phyloP scores from a whole-genome alignment of 2,888 invertebrate species.

The Ceriagrion tenellum region DNA sequence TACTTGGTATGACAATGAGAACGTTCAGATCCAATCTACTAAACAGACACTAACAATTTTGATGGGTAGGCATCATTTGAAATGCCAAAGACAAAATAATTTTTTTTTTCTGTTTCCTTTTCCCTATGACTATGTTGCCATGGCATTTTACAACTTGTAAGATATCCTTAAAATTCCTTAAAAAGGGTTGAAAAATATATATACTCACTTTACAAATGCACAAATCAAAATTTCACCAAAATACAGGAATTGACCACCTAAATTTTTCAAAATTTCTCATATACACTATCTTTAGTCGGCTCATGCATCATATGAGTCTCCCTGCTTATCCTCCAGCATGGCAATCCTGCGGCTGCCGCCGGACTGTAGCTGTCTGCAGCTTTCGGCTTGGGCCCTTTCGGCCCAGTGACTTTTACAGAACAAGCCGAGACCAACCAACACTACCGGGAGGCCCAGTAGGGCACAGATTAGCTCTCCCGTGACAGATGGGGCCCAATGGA shows the following conservation, averaged over 20 bases:
- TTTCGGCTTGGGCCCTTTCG: constrained; percentile 32
- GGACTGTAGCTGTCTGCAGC: constrained; percentile 14
- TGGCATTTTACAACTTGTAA: constrained; percentile 33
- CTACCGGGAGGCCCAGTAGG: constrained; percentile 81
- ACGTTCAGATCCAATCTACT: constrained; percentile 54
- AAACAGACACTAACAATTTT: constrained; percentile 65
- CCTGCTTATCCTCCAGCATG: constrained; percentile 53
- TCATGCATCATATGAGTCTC: constrained; percentile 40
- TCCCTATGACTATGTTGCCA: constrained; percentile 48
- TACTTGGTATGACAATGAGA: constrained; percentile 51
- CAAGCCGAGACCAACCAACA: constrained; percentile 80
- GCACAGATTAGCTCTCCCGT: constrained; percentile 83
- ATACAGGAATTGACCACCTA: constrained; percentile 60
- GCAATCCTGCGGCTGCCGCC: not conserved
- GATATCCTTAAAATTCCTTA: constrained; percentile 50
- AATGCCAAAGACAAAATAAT: constrained; percentile 43
- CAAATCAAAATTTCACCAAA: constrained; percentile 60
- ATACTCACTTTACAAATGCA: constrained; percentile 63
- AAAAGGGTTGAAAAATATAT: constrained; percentile 68
- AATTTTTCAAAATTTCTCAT: constrained; percentile 50
- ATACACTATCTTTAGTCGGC: constrained; percentile 31
- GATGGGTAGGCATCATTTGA: constrained; percentile 37
- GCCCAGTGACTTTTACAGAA: constrained; percentile 79
- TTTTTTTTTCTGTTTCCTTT: not conserved
- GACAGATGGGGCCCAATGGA: constrained; percentile 80